These are phyloP conservation scores for Mastomys natalensis DNA, from an alignment of 2,113 vertebrate species.

Conservation along the genomic window DNA sequence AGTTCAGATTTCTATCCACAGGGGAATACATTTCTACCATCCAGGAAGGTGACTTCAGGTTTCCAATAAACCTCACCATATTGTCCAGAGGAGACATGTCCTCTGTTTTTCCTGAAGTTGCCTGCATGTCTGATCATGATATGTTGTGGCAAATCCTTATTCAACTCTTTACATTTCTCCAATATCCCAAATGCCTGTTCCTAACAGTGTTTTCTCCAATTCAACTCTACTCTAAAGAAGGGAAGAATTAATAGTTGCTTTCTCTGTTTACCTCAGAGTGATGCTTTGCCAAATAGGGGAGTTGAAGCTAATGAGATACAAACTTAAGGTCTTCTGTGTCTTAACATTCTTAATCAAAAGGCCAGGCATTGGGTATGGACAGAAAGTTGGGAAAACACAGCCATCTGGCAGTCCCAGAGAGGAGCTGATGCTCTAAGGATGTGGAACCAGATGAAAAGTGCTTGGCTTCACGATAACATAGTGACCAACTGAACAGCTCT, in stretches of 20 bases:
- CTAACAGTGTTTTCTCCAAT: background rate
- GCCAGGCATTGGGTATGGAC: background rate
- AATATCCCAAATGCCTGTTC: background rate
- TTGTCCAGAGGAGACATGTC: background rate
- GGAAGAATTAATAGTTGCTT: background rate
- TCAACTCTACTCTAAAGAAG: background rate
- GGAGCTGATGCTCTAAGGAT: background rate
- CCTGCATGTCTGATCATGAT: background rate
- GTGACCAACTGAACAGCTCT: background rate
- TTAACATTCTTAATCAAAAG: slow-evolving; percentile 18
- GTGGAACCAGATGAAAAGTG: background rate
- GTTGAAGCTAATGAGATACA: background rate
- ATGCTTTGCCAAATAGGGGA: background rate
- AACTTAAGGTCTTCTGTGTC: background rate
- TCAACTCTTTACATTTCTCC: background rate
- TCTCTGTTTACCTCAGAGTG: slow-evolving; percentile 19
- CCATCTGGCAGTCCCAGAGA: background rate
- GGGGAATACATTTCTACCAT: background rate
- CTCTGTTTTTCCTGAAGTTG: background rate
- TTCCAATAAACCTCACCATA: background rate
- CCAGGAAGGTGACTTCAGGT: background rate
- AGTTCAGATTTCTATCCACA: background rate
- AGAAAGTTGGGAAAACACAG: background rate
- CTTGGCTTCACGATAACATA: background rate
- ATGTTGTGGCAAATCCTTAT: background rate